Evolutionary conservation across 2,797 vertebrate species (phyloP).

Genomic region (Thunnus albacares): DNA sequence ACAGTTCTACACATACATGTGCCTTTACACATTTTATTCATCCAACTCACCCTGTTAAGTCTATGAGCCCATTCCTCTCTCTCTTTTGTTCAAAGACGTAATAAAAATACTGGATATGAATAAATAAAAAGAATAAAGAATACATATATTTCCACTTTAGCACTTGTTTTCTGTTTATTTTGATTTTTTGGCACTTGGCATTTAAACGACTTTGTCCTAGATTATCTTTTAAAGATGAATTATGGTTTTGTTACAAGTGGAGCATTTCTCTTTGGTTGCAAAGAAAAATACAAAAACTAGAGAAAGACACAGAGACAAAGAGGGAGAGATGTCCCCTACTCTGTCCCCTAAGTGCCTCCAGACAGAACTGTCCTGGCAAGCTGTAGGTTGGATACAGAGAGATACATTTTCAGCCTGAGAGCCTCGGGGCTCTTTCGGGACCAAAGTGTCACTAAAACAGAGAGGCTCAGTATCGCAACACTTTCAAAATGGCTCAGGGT

Average conservation of each 20-base stretch:
- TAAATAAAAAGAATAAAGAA: background rate
- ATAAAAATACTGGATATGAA: no score
- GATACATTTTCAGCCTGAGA: conserved; percentile 71
- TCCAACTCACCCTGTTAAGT: background rate
- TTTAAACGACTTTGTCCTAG: background rate
- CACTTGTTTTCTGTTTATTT: background rate
- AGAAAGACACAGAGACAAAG: background rate
- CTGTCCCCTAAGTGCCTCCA: conserved; percentile 54
- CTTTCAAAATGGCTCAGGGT: conserved; percentile 72
- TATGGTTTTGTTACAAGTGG: background rate
- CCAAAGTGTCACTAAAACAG: conserved; percentile 75
- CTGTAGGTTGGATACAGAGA: conserved; percentile 62
- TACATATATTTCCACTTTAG: background rate
- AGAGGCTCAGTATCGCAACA: conserved; percentile 67
- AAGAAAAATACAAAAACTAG: conserved; percentile 12
- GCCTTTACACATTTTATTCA: background rate
- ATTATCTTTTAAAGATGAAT: conserved; percentile 1
- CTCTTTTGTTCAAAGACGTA: background rate
- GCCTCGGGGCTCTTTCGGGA: conserved; percentile 66
- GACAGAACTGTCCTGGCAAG: conserved; percentile 66
- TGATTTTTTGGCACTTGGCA: background rate
- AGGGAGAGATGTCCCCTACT: conserved; percentile 23
- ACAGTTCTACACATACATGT: background rate
- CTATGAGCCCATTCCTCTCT: background rate
- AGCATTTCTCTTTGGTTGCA: conserved; percentile 14